Evolutionary conservation across 2,113 vertebrate genomes (phyloP).

Genomic region (Antechinus flavipes): DNA sequence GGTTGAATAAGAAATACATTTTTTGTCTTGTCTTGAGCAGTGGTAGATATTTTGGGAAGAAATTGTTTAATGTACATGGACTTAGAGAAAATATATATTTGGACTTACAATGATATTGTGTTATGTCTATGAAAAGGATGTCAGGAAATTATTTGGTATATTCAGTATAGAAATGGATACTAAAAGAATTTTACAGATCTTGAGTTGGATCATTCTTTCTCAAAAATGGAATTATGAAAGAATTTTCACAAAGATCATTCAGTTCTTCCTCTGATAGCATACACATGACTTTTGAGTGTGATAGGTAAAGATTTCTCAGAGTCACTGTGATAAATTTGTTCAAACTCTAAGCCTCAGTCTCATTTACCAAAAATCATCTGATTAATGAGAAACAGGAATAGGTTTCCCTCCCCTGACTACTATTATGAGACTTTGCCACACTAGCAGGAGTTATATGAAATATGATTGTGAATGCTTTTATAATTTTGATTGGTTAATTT

Average conservation of each 20-base stretch:
- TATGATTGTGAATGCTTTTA: no score
- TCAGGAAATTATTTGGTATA: neutral
- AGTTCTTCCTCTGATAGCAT: neutral
- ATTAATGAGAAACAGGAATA: no score
- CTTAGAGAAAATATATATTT: neutral
- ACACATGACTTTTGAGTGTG: neutral
- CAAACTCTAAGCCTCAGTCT: no score
- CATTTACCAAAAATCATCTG: no score
- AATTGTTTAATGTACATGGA: neutral
- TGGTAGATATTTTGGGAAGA: neutral
- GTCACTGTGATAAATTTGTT: no score
- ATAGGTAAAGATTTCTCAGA: no score
- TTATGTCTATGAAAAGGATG: neutral
- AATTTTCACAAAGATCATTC: neutral
- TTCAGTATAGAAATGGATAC: neutral
- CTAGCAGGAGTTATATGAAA: no score
- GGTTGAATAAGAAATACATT: neutral
- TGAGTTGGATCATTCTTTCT: neutral
- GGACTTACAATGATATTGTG: neutral
- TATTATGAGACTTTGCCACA: no score
- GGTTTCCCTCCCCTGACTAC: no score
- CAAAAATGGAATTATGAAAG: neutral
- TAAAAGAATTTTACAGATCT: fast-evolving
- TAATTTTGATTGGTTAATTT: no score
- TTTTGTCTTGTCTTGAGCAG: neutral